These are phyloP conservation scores for Poeciliopsis gracilis DNA, from an alignment of 2,797 vertebrate genomes.

Conservation along the genomic window DNA sequence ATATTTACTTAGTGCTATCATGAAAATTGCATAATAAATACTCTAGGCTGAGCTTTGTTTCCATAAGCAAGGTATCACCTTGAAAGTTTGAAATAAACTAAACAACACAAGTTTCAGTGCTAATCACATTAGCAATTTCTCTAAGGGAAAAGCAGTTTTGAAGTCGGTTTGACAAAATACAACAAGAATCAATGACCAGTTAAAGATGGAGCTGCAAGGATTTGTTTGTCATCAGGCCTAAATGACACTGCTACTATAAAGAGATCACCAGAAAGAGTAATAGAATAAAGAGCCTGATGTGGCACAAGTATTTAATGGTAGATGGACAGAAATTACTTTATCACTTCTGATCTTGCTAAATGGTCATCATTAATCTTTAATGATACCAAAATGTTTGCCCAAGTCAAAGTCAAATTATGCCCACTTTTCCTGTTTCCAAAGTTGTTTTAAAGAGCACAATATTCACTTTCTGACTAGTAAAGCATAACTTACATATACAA, in stretches of 20 bases:
- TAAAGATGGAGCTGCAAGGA: conserved; percentile 61
- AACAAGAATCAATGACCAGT: conserved; percentile 64
- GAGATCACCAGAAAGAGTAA: conserved; percentile 61
- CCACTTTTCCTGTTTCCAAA: no score
- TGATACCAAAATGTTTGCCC: no score
- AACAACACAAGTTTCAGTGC: conserved; percentile 42
- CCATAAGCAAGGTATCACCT: conserved; percentile 42
- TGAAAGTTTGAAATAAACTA: conserved; percentile 55
- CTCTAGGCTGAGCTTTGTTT: conserved; percentile 39
- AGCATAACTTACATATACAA: no score
- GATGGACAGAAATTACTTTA: conserved; percentile 37
- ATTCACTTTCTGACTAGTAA: no score
- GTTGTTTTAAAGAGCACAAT: no score
- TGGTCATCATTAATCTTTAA: background rate
- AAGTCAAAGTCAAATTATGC: no score
- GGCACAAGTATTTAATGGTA: conserved; percentile 51
- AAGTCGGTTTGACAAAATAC: conserved; percentile 63
- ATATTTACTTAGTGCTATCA: background rate
- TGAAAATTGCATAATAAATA: conserved; percentile 30
- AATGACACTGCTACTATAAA: conserved; percentile 62
- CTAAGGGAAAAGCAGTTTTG: conserved; percentile 62
- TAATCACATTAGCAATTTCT: conserved; percentile 64
- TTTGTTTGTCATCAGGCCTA: conserved; percentile 58
- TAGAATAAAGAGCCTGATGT: conserved; percentile 54
- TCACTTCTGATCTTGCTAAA: conserved; percentile 22